phyloP scores from a whole-genome alignment of 2,888 invertebrate genomes.

The Vandiemenella viatica region DNA sequence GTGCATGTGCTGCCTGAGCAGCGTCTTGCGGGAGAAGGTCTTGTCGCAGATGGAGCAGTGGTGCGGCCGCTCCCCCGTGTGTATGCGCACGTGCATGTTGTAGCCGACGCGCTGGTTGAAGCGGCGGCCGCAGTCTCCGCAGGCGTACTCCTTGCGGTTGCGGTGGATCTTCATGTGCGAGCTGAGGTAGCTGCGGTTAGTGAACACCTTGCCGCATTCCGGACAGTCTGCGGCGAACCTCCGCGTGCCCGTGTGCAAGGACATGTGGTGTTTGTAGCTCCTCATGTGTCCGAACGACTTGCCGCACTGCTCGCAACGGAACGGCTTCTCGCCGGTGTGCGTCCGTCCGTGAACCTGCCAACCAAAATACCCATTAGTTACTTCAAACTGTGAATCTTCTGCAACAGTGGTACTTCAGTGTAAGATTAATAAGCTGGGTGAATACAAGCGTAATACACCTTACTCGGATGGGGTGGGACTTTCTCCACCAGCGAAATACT shows the following conservation, averaged over 20 bases:
- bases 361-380: too few species aligned
- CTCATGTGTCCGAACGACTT: constrained; percentile 70
- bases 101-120: constrained; percentile 74
- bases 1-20: constrained; percentile 65
- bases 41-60: constrained; percentile 62
- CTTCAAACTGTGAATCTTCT: too few species aligned
- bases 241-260: constrained; percentile 65
- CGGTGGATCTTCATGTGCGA: constrained; percentile 76
- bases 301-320: constrained; percentile 60
- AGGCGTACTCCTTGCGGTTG: constrained; percentile 43
- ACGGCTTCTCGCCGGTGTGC: too few species aligned
- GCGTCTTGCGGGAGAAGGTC: constrained; percentile 71
- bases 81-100: too few species aligned
- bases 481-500: too few species aligned
- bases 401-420: too few species aligned
- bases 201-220: constrained; percentile 71
- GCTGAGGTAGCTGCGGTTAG: constrained; percentile 68
- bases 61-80: constrained; percentile 69
- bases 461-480: too few species aligned
- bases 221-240: too few species aligned
- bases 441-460: too few species aligned
- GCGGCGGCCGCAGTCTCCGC: constrained; percentile 64
- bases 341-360: too few species aligned
- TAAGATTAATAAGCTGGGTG: too few species aligned
- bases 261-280: constrained; percentile 68